Conservation (phyloP, 1,140 invertebrate genomes). For the Druon quercuslanigerum region DNA sequence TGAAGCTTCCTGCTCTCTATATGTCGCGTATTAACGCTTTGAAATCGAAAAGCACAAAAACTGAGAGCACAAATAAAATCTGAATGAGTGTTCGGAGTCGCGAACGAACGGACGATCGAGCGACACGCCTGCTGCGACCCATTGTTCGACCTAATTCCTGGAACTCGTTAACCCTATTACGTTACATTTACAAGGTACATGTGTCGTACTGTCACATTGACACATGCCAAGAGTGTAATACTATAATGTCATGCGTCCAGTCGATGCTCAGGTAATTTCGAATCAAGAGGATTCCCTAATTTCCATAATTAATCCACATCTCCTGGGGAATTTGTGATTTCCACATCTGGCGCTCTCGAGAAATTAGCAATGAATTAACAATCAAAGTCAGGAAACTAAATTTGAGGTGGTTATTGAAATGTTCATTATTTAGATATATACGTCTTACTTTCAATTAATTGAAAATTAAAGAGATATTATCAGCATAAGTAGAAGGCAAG, state of each 20-base stretch:
- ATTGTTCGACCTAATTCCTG: constrained; percentile 59
- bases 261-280: constrained; percentile 32
- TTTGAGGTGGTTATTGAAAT: background rate
- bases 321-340: constrained; percentile 27
- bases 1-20: constrained; percentile 67
- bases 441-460: too few relatives aligned
- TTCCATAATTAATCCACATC: constrained; percentile 31
- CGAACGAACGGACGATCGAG: constrained; percentile 50
- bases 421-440: too few relatives aligned
- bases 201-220: background rate
- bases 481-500: too few relatives aligned
- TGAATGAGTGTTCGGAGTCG: constrained; percentile 56
- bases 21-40: constrained; percentile 55
- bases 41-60: constrained; percentile 49
- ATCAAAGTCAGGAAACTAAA: background rate
- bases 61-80: constrained; percentile 39
- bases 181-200: constrained; percentile 43
- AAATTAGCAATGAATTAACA: constrained; percentile 19
- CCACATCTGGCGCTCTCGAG: constrained; percentile 19
- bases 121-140: constrained; percentile 60
- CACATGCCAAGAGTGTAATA: constrained; percentile 40
- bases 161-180: constrained; percentile 47
- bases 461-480: too few relatives aligned
- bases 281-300: constrained; percentile 35
- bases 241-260: constrained; percentile 35